These are phyloP conservation scores for Tipula lateralis DNA, from an alignment of 2,888 invertebrate species.

Conservation along the genomic window DNA sequence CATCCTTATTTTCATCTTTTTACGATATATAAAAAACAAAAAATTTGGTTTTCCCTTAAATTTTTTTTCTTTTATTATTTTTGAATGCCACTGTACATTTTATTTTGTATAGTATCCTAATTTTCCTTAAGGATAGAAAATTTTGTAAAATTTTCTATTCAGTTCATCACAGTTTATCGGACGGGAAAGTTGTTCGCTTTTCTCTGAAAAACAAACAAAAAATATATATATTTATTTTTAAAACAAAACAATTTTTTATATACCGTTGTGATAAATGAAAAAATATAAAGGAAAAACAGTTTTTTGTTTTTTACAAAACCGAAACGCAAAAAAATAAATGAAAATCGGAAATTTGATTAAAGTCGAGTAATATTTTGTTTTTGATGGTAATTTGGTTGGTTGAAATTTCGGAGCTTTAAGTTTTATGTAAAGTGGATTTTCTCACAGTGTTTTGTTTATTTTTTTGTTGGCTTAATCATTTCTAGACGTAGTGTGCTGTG, in stretches of 20 bases:
- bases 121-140: conserved; percentile 15
- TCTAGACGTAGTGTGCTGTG: neutral
- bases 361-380: neutral
- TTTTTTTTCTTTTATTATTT: neutral
- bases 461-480: neutral
- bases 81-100: neutral
- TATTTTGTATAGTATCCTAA: neutral
- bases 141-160: neutral
- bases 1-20: neutral
- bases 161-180: conserved; percentile 19
- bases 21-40: neutral
- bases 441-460: neutral
- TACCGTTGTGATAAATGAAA: neutral
- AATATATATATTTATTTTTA: neutral
- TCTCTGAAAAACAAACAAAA: neutral
- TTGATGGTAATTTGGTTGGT: neutral
- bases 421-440: neutral
- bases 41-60: conserved; percentile 3
- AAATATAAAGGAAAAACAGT: too few species aligned
- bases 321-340: neutral
- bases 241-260: too few species aligned
- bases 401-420: neutral
- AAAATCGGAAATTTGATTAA: neutral
- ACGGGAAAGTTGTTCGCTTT: neutral
- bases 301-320: neutral